These are phyloP conservation scores for Holcopasites calliopsidis DNA, from an alignment of 1,140 invertebrate genomes.

Conservation along the genomic window DNA sequence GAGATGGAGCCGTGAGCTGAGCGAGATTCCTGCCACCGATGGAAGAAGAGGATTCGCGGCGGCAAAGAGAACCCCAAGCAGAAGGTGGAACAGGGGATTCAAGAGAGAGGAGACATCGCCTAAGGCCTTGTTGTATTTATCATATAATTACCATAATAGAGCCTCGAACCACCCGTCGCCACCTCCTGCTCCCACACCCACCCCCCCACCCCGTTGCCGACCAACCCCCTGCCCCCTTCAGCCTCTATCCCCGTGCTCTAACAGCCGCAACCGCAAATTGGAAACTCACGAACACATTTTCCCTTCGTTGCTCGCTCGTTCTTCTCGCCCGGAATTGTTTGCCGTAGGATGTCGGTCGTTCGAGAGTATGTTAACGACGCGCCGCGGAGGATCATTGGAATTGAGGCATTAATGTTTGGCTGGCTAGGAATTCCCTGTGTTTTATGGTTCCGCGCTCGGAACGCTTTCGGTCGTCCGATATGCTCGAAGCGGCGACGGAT, in stretches of 20 bases:
- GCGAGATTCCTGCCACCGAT: conserved; percentile 74
- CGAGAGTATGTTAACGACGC: conserved; percentile 56
- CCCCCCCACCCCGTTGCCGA: conserved; percentile 23
- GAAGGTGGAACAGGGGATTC: conserved; percentile 36
- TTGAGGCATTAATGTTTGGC: background rate
- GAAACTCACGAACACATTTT: conserved; percentile 77
- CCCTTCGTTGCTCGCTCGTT: conserved; percentile 57
- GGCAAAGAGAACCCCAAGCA: conserved; percentile 58
- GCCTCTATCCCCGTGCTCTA: background rate
- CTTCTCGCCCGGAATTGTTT: conserved; percentile 56
- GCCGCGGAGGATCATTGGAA: conserved; percentile 2
- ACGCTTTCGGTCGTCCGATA: no score
- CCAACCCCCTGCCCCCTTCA: conserved; percentile 23
- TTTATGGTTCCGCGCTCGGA: background rate
- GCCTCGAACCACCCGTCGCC: conserved; percentile 67
- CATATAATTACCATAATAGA: conserved; percentile 81
- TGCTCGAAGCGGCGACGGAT: no score
- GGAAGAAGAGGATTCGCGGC: conserved; percentile 65
- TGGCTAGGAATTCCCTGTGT: background rate
- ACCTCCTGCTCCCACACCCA: conserved; percentile 40
- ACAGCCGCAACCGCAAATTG: conserved; percentile 76
- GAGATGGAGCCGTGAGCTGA: conserved; percentile 56
- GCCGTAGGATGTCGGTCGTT: conserved; percentile 49
- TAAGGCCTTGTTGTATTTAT: conserved; percentile 79
- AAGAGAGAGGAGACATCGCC: conserved; percentile 70